Conservation (phyloP, 2,888 invertebrate species). For the Catocala fraxini region DNA sequence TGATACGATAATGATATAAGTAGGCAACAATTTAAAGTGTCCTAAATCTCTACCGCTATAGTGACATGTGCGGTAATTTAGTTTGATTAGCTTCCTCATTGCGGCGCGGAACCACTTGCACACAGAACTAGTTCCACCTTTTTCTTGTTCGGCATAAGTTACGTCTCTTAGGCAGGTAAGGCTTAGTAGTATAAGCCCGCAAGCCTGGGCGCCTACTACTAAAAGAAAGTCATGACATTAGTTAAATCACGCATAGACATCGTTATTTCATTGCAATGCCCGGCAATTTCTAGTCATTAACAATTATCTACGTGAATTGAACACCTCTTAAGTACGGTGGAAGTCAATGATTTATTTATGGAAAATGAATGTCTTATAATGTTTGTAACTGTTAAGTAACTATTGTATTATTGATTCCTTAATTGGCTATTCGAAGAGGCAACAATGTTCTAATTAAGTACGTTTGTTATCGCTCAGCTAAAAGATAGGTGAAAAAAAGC, state of each 20-base stretch:
- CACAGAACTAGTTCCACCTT: conserved; percentile 29
- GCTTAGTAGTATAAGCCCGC: conserved; percentile 9
- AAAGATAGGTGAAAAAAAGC: no score
- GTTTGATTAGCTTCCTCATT: conserved; percentile 33
- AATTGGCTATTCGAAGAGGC: no score
- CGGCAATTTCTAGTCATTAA: conserved; percentile 16
- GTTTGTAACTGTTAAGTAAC: no score
- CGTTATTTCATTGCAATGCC: conserved; percentile 26
- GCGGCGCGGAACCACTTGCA: conserved; percentile 21
- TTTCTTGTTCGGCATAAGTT: conserved; percentile 13
- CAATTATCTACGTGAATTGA: conserved; percentile 7
- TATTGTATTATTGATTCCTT: no score
- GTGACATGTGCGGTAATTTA: conserved; percentile 22
- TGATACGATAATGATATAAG: no score
- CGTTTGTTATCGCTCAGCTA: no score
- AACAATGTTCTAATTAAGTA: no score
- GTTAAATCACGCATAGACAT: conserved; percentile 16
- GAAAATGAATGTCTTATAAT: no score
- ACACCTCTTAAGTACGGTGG: background rate
- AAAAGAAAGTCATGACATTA: conserved; percentile 44
- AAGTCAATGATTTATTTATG: background rate
- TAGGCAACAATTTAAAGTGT: no score
- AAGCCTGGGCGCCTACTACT: conserved; percentile 16
- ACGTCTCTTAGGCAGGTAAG: conserved; percentile 7
- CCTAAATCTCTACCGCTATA: background rate